These are phyloP conservation scores for Thamnaconus septentrionalis DNA, from an alignment of 2,113 vertebrate species.

Conservation along the genomic window DNA sequence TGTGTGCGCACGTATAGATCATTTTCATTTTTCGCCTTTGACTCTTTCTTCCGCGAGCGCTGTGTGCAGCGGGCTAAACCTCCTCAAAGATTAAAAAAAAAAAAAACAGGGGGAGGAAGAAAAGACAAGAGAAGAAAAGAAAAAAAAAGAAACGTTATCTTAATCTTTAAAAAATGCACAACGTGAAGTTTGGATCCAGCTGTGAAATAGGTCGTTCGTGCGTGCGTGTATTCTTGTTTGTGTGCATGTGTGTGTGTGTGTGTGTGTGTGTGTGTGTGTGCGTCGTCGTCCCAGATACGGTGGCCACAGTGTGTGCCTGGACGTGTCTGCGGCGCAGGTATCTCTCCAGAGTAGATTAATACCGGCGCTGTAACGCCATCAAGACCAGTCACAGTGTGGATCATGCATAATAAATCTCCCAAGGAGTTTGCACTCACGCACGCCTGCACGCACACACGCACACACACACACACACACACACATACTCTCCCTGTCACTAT, in stretches of 20 bases:
- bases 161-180: slow-evolving; percentile 68
- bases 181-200: slow-evolving; percentile 61
- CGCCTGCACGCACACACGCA: slow-evolving; percentile 23
- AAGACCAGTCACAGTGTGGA: slow-evolving; percentile 72
- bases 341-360: slow-evolving; percentile 72
- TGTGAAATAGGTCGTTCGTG: slow-evolving; percentile 56
- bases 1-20: slow-evolving; percentile 6
- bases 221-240: slow-evolving; percentile 22
- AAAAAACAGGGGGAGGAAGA: neutral
- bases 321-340: slow-evolving; percentile 61
- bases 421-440: slow-evolving; percentile 54
- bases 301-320: slow-evolving; percentile 3
- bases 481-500: slow-evolving; percentile 76
- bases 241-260: slow-evolving; percentile 17
- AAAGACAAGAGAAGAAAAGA: slow-evolving; percentile 26
- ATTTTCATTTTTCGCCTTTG: slow-evolving; percentile 7
- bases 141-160: slow-evolving; percentile 65
- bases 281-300: too few relatives aligned
- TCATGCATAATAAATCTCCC: slow-evolving; percentile 73
- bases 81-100: slow-evolving; percentile 67
- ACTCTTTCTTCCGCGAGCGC: slow-evolving; percentile 53
- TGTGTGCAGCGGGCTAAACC: slow-evolving; percentile 62
- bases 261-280: slow-evolving; percentile 9
- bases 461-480: slow-evolving; percentile 12
- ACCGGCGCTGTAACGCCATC: slow-evolving; percentile 68